These are phyloP conservation scores for Tarsius wallacei DNA, from an alignment of 2,797 vertebrate species.

Conservation along the genomic window DNA sequence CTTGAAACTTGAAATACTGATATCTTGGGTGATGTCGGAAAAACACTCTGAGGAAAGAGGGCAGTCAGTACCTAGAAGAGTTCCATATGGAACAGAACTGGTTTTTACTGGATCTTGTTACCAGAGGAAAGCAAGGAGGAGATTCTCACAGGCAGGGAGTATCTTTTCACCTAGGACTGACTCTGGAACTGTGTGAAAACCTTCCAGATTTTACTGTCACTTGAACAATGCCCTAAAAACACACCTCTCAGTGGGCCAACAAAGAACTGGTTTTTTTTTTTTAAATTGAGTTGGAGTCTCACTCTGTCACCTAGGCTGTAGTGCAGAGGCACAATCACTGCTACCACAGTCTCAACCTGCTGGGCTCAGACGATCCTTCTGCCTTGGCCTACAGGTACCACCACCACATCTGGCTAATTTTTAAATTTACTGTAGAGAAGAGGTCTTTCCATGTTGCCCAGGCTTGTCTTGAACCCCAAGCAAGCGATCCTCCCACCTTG, in stretches of 20 bases:
- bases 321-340: no score
- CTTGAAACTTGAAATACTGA: background rate
- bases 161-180: background rate
- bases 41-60: background rate
- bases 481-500: no score
- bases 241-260: background rate
- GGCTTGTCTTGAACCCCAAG: no score
- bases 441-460: no score
- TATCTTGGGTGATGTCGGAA: background rate
- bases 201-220: background rate
- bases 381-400: no score
- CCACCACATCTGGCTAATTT: no score
- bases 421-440: no score
- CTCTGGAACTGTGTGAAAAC: background rate
- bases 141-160: background rate
- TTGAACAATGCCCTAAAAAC: background rate
- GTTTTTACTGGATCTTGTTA: background rate
- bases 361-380: no score
- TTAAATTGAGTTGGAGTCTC: no score
- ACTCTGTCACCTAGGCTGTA: no score
- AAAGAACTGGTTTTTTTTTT: background rate
- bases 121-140: background rate
- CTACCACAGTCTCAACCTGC: no score
- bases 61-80: background rate
- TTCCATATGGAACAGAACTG: background rate